Conservation (phyloP, 2,888 invertebrate species). For the Loripinus fragilis region DNA sequence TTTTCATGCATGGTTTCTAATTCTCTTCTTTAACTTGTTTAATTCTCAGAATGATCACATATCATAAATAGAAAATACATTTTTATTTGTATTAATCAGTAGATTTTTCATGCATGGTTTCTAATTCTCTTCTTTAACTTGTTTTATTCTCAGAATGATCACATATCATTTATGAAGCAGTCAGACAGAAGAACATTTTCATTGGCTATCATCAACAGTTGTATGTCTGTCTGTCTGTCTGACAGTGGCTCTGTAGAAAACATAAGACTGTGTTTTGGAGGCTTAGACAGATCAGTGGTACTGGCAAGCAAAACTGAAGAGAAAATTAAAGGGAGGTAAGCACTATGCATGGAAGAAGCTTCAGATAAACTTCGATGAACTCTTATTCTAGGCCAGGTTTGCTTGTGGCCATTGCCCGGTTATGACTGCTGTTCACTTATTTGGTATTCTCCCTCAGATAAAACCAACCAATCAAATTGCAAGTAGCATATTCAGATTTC, state of each 20-base stretch:
- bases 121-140: conserved; percentile 5
- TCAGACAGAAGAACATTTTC: conserved; percentile 95
- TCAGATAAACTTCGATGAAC: no score
- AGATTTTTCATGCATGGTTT: no score
- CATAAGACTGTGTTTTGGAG: conserved; percentile 91
- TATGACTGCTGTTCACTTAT: no score
- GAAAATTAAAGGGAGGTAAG: conserved; percentile 83
- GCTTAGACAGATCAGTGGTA: conserved; percentile 94
- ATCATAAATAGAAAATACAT: no score
- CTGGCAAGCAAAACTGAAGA: conserved; percentile 88
- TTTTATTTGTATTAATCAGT: no score
- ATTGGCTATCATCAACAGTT: conserved; percentile 95
- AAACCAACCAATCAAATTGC: no score
- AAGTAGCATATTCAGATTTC: no score
- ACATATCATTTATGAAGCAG: conserved; percentile 93
- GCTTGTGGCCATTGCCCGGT: no score
- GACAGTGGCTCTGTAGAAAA: conserved; percentile 85
- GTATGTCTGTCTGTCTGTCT: conserved; percentile 87
- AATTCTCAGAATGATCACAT: conserved; percentile 85
- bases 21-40: conserved; percentile 6
- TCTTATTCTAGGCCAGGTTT: no score
- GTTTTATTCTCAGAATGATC: conserved; percentile 68
- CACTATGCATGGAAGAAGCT: no score
- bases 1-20: no score
- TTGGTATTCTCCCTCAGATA: no score